Percentiles rank a stretch among this genome's conserved stretches.
Evolutionary conservation across 1,140 invertebrate species (phyloP).

Genomic region (Bombus picipes): DNA sequence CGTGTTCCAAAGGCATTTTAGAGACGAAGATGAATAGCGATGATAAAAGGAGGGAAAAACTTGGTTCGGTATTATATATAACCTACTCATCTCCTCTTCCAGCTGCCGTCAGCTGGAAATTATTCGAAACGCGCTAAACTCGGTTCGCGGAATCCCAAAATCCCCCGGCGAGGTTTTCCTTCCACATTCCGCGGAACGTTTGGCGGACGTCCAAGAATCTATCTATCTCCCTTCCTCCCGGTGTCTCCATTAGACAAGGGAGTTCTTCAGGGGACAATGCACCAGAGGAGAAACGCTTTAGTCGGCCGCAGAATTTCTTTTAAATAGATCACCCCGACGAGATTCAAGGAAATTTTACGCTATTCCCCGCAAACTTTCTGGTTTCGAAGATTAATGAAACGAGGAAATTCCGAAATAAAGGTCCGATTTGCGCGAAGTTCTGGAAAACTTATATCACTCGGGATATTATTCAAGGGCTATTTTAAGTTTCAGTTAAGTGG

Average conservation of each 20-base stretch:
- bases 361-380: background rate
- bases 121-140: constrained; percentile 29
- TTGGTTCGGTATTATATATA: too few relatives aligned
- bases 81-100: background rate
- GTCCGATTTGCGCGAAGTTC: background rate
- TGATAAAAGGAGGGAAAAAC: too few relatives aligned
- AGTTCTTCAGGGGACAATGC: constrained; percentile 61
- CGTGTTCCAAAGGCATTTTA: too few relatives aligned
- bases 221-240: background rate
- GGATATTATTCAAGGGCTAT: background rate
- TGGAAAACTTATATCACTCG: background rate
- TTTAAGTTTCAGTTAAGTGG: background rate
- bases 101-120: background rate
- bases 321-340: constrained; percentile 21
- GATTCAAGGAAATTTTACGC: constrained; percentile 16
- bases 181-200: constrained; percentile 52
- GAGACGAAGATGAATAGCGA: too few relatives aligned
- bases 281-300: constrained; percentile 32
- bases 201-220: constrained; percentile 61
- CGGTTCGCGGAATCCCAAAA: constrained; percentile 30
- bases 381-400: background rate
- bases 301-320: constrained; percentile 38
- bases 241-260: constrained; percentile 33
- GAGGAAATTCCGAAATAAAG: background rate
- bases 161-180: constrained; percentile 35